Evolutionary conservation across 2,797 vertebrate genomes (phyloP).

Genomic region (Mus minutoides): DNA sequence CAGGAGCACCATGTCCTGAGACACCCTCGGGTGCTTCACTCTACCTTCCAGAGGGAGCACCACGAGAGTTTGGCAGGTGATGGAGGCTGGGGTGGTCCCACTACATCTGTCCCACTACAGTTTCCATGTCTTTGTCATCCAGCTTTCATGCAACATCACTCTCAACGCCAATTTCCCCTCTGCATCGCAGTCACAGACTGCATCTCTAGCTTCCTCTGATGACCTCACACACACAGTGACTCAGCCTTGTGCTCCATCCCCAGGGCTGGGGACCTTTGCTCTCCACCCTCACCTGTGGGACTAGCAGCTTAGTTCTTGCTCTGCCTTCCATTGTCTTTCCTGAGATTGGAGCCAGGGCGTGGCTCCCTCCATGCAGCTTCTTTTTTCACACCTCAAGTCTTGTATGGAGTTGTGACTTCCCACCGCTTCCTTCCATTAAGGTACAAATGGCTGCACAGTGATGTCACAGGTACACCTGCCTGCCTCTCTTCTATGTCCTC

Average conservation of each 20-base stretch:
- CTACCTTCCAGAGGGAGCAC: rapidly evolving
- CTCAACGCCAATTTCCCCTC: background rate
- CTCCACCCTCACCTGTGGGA: background rate
- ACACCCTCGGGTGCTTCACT: background rate
- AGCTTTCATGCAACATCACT: rapidly evolving
- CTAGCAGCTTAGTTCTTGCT: background rate
- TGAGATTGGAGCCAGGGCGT: background rate
- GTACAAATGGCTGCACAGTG: background rate
- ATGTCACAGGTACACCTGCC: background rate
- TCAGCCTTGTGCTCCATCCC: background rate
- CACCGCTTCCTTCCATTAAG: background rate
- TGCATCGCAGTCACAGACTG: rapidly evolving
- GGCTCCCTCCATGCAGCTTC: background rate
- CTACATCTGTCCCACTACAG: background rate
- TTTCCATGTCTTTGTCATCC: background rate
- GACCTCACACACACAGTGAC: background rate
- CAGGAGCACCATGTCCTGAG: background rate
- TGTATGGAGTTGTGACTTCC: background rate
- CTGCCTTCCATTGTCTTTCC: background rate
- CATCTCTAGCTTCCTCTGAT: background rate
- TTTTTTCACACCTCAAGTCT: background rate
- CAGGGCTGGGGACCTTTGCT: background rate
- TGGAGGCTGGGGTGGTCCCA: background rate
- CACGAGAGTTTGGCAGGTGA: background rate
- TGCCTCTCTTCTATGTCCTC: background rate